These are phyloP conservation scores for Benthosema pterotum DNA, from an alignment of 2,797 vertebrate species.

Conservation along the genomic window DNA sequence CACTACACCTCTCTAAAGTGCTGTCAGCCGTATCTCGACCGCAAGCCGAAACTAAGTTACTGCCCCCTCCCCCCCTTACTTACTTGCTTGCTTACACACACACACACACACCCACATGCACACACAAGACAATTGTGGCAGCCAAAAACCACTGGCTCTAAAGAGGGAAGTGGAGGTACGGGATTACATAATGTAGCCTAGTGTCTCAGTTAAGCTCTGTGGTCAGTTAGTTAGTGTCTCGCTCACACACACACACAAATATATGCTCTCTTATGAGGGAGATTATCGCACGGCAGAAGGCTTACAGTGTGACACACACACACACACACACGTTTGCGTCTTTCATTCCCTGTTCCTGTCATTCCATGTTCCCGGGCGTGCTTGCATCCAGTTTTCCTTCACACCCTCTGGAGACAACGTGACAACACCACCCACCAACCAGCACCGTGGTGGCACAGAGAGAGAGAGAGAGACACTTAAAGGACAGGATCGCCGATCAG, in stretches of 20 bases:
- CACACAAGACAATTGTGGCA: not conserved
- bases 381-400: not conserved
- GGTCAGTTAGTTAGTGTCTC: conserved; percentile 18
- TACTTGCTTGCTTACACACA: too few relatives aligned
- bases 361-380: conserved; percentile 6
- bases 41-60: conserved; percentile 63
- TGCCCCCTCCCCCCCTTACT: conserved; percentile 37
- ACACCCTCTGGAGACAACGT: not conserved
- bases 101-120: not conserved
- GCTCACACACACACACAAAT: conserved; percentile 28
- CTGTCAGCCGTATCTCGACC: conserved; percentile 58
- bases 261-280: conserved; percentile 27
- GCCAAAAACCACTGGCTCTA: conserved; percentile 37
- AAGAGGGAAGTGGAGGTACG: conserved; percentile 71
- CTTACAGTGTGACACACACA: conserved; percentile 13
- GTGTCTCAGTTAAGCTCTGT: conserved; percentile 47
- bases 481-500: too few relatives aligned
- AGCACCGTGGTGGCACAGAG: too few relatives aligned
- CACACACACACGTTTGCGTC: not conserved
- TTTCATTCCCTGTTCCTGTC: too few relatives aligned
- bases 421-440: not conserved
- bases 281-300: conserved; percentile 26
- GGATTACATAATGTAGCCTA: conserved; percentile 73
- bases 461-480: too few relatives aligned
- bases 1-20: conserved; percentile 66